phyloP scores from a whole-genome alignment of 2,888 invertebrate genomes.

The Conomelus anceps region DNA sequence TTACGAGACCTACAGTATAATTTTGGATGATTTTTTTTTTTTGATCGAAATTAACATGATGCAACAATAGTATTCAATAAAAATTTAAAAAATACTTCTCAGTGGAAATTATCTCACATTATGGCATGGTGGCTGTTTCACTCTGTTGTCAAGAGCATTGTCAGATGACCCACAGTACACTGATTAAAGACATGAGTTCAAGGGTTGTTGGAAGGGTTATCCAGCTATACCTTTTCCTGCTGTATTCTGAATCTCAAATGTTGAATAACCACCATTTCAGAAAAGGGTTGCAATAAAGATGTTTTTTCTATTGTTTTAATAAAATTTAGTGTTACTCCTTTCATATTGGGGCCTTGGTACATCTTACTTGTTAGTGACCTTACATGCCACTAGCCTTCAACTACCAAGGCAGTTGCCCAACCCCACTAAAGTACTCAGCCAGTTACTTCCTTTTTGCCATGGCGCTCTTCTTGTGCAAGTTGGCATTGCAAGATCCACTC shows the following conservation, averaged over 20 bases:
- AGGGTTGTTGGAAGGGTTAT: too few species aligned
- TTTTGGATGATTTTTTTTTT: too few species aligned
- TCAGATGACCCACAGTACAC: too few species aligned
- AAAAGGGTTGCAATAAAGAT: neutral
- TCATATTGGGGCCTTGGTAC: neutral
- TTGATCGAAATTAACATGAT: too few species aligned
- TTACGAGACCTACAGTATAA: too few species aligned
- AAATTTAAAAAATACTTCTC: too few species aligned
- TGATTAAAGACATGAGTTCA: too few species aligned
- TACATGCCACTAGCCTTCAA: slow-evolving; percentile 11
- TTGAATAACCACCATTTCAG: neutral
- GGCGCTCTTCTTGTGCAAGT: slow-evolving; percentile 11
- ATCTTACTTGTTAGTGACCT: neutral
- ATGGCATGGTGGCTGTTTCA: too few species aligned
- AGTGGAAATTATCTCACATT: too few species aligned
- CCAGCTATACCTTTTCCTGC: neutral
- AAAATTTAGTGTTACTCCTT: neutral
- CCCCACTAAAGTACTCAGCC: slow-evolving; percentile 13
- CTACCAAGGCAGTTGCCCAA: slow-evolving; percentile 15
- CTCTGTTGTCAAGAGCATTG: too few species aligned
- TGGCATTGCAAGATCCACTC: neutral
- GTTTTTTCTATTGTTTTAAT: neutral
- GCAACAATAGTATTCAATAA: too few species aligned
- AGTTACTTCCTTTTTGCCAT: slow-evolving; percentile 13
- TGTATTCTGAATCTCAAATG: neutral